phyloP scores from a whole-genome alignment of 64 coral and sea anemone genomes.

The Dendronephthya gigantea region DNA sequence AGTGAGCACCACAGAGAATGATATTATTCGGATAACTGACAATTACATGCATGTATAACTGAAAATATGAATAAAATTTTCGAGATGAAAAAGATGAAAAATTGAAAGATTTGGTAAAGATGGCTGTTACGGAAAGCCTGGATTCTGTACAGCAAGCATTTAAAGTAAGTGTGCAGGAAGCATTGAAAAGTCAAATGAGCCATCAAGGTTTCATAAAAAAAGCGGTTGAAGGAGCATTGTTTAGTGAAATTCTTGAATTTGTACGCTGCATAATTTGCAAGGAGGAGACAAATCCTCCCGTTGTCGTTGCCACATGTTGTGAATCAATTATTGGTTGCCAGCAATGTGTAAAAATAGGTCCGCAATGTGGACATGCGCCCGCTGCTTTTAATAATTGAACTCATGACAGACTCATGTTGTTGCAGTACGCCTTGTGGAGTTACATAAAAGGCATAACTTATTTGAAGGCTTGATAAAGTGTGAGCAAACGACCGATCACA shows the following conservation, averaged over 20 bases:
- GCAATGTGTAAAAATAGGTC: too few species aligned
- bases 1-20: too few species aligned
- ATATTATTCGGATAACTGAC: too few species aligned
- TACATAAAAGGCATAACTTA: too few species aligned
- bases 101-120: neutral
- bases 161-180: neutral
- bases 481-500: too few species aligned
- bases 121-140: neutral
- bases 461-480: too few species aligned
- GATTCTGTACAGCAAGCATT: neutral
- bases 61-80: neutral
- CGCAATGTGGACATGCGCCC: too few species aligned
- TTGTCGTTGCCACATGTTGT: neutral
- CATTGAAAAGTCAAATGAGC: neutral
- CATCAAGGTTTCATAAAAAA: neutral
- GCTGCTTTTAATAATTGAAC: too few species aligned
- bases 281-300: neutral
- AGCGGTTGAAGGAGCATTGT: neutral
- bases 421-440: too few species aligned
- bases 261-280: neutral
- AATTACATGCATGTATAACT: neutral
- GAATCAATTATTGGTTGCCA: slow-evolving; percentile 10
- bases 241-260: neutral
- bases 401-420: too few species aligned
- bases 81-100: neutral